Evolutionary conservation across 2,113 vertebrate genomes (phyloP).

Genomic region (Chiloscyllium plagiosum): DNA sequence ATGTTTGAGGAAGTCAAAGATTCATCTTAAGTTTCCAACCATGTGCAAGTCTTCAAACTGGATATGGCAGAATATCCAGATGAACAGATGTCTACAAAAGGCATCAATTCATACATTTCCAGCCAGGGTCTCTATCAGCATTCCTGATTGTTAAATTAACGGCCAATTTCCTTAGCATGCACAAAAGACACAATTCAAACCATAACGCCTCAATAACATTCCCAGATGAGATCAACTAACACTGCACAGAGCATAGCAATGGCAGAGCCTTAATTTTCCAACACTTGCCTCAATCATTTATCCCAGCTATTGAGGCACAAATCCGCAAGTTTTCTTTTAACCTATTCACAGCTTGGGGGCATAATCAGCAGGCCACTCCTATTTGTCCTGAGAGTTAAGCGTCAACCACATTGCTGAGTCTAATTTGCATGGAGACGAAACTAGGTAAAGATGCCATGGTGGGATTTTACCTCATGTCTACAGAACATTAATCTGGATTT

Average conservation of each 20-base stretch:
- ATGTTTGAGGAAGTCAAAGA: not conserved
- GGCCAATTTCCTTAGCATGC: not conserved
- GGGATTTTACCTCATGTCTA: too few relatives aligned
- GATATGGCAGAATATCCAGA: not conserved
- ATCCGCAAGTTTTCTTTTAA: too few relatives aligned
- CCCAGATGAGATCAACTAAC: not conserved
- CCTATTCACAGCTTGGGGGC: too few relatives aligned
- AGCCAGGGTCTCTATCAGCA: not conserved
- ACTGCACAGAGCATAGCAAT: not conserved
- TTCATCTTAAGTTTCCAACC: not conserved
- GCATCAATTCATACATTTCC: not conserved
- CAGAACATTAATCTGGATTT: too few relatives aligned
- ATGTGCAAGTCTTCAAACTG: not conserved
- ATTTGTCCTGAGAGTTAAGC: too few relatives aligned
- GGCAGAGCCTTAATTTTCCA: not conserved
- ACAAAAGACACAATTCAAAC: not conserved
- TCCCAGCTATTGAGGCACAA: too few relatives aligned
- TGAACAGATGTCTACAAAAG: not conserved
- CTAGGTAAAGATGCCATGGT: too few relatives aligned
- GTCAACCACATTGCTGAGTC: too few relatives aligned
- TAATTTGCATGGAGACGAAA: too few relatives aligned
- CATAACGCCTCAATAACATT: not conserved
- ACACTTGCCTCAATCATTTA: not conserved
- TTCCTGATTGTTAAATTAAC: not conserved
- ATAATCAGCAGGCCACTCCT: too few relatives aligned